Evolutionary conservation across 2,888 invertebrate species (phyloP).

Genomic region (Polylopha cassiicola): DNA sequence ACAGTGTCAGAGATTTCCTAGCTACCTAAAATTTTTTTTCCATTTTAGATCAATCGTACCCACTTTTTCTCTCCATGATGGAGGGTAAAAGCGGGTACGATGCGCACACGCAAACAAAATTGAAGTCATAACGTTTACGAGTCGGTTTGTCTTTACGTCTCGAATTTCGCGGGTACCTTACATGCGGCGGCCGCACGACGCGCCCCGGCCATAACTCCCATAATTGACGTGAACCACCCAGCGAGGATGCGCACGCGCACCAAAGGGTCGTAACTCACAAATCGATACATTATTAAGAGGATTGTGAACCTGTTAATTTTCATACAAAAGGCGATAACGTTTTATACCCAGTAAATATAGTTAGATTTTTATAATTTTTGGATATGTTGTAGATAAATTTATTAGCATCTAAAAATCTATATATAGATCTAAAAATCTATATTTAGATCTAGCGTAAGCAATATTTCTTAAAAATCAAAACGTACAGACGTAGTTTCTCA

Average conservation of each 20-base stretch:
- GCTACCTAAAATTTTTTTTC: too few relatives aligned
- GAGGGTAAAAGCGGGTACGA: neutral
- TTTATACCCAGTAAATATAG: too few relatives aligned
- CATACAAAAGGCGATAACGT: too few relatives aligned
- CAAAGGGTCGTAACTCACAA: slow-evolving; percentile 28
- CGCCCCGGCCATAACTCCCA: slow-evolving; percentile 66
- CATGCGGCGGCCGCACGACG: slow-evolving; percentile 62
- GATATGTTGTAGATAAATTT: neutral
- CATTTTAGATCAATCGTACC: too few relatives aligned
- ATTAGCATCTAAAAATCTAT: neutral
- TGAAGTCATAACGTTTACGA: neutral
- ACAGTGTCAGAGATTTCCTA: too few relatives aligned
- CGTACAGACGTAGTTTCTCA: too few relatives aligned
- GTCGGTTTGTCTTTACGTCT: slow-evolving; percentile 13
- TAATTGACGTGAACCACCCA: slow-evolving; percentile 73
- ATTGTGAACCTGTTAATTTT: slow-evolving; percentile 1
- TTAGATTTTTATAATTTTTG: too few relatives aligned
- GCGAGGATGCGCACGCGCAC: slow-evolving; percentile 27
- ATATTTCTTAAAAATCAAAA: too few relatives aligned
- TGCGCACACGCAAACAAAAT: slow-evolving; percentile 1
- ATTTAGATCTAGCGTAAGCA: too few relatives aligned
- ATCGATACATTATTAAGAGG: slow-evolving; percentile 11
- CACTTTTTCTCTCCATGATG: too few relatives aligned
- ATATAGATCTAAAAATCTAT: too few relatives aligned
- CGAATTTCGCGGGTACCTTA: slow-evolving; percentile 35